Evolutionary conservation across 1,140 invertebrate genomes (phyloP).

Genomic region (Aphidius gifuensis): DNA sequence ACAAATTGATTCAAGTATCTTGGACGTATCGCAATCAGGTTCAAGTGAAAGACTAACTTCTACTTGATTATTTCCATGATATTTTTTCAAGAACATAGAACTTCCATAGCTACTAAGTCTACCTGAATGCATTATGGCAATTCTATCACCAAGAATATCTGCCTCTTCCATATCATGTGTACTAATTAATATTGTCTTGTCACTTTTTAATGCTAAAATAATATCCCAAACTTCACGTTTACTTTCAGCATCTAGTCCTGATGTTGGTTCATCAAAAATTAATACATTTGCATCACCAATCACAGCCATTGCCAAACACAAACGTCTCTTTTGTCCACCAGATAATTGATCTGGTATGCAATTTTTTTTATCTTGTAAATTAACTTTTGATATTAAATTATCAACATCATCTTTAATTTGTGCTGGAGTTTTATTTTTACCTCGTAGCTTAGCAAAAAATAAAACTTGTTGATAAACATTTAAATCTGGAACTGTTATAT

Average conservation of each 20-base stretch:
- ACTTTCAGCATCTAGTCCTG: conserved; percentile 92
- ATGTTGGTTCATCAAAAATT: conserved; percentile 92
- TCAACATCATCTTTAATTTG: conserved; percentile 42
- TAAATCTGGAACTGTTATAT: conserved; percentile 86
- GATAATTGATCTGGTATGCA: conserved; percentile 59
- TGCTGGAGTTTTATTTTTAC: conserved; percentile 32
- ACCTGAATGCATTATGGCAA: conserved; percentile 86
- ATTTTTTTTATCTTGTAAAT: conserved; percentile 61
- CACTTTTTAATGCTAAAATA: conserved; percentile 57
- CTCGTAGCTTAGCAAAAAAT: conserved; percentile 70
- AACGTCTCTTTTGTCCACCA: conserved; percentile 69
- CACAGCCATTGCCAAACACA: conserved; percentile 68
- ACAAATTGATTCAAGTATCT: conserved; percentile 36
- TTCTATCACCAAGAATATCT: conserved; percentile 87
- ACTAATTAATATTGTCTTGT: conserved; percentile 84
- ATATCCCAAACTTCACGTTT: conserved; percentile 87
- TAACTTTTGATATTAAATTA: conserved; percentile 55
- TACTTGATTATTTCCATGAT: conserved; percentile 66
- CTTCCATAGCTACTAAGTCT: conserved; percentile 77
- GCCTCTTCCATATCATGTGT: conserved; percentile 99
- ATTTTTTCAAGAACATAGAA: conserved; percentile 82
- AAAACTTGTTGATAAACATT: conserved; percentile 86
- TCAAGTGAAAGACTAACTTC: conserved; percentile 49
- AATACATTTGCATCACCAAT: conserved; percentile 58
- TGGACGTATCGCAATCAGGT: conserved; percentile 37